Evolutionary conservation across 2,888 invertebrate species (phyloP).

Genomic region (Clunio marinus): DNA sequence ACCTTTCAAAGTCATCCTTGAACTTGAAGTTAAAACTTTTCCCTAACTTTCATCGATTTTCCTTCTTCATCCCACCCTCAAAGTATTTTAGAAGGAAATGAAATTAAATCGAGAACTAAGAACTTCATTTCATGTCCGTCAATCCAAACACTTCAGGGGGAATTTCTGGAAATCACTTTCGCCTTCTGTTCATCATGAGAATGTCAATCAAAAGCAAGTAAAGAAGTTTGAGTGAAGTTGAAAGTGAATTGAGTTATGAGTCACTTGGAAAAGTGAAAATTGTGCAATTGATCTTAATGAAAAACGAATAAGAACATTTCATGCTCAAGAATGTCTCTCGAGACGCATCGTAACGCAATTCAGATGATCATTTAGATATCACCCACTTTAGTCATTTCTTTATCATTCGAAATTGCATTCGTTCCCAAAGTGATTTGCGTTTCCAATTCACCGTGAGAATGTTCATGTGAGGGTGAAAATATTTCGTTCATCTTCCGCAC

Average conservation of each 20-base stretch:
- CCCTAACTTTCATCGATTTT: not conserved
- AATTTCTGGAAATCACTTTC: slow-evolving; percentile 10
- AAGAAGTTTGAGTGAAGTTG: not conserved
- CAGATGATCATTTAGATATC: not conserved
- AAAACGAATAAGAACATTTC: not conserved
- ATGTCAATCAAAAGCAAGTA: not conserved
- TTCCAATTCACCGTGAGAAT: not conserved
- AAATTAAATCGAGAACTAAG: not conserved
- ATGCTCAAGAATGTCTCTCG: not conserved
- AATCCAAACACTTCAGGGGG: not conserved
- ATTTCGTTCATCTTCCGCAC: not conserved
- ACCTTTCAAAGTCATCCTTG: not conserved
- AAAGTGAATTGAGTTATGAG: not conserved
- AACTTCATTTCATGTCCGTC: not conserved
- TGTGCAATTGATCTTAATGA: not conserved
- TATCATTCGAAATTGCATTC: not conserved
- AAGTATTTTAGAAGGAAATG: not conserved
- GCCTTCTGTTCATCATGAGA: not conserved
- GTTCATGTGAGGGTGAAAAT: not conserved
- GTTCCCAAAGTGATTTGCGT: not conserved
- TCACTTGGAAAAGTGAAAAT: not conserved
- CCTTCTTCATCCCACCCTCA: not conserved
- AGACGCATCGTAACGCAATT: not conserved
- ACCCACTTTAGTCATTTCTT: not conserved
- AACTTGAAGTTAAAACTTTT: not conserved